Evolutionary conservation across 2,797 vertebrate genomes (phyloP).

Genomic region (Spheniscus humboldti): DNA sequence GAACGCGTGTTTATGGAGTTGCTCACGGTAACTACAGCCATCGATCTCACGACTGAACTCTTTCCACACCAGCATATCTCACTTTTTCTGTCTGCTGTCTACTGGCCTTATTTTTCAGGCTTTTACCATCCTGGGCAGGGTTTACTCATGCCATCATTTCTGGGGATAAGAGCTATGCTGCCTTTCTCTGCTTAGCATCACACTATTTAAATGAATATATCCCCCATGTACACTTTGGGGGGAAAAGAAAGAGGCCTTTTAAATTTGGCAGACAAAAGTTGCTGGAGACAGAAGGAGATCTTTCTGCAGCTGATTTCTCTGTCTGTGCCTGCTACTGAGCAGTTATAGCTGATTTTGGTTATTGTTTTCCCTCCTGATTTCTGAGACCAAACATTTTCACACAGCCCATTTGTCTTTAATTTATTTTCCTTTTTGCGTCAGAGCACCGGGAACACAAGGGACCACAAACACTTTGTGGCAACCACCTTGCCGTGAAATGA

Average conservation of each 20-base stretch:
- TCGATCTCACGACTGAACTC: background rate
- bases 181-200: background rate
- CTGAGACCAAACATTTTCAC: background rate
- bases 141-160: background rate
- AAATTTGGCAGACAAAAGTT: background rate
- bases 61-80: background rate
- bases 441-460: background rate
- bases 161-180: background rate
- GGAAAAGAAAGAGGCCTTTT: background rate
- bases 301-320: background rate
- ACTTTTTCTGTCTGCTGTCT: background rate
- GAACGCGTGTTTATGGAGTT: background rate
- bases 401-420: background rate
- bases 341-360: background rate
- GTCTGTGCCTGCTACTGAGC: background rate
- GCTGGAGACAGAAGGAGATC: background rate
- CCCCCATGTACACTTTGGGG: background rate
- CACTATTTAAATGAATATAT: background rate
- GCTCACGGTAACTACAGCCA: rapidly evolving
- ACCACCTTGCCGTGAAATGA: background rate
- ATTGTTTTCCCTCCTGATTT: background rate
- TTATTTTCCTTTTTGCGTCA: background rate
- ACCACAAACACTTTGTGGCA: background rate
- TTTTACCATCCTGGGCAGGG: background rate
- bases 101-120: background rate